phyloP scores from a whole-genome alignment of 2,888 invertebrate genomes.

The Dicyrtomina minuta region DNA sequence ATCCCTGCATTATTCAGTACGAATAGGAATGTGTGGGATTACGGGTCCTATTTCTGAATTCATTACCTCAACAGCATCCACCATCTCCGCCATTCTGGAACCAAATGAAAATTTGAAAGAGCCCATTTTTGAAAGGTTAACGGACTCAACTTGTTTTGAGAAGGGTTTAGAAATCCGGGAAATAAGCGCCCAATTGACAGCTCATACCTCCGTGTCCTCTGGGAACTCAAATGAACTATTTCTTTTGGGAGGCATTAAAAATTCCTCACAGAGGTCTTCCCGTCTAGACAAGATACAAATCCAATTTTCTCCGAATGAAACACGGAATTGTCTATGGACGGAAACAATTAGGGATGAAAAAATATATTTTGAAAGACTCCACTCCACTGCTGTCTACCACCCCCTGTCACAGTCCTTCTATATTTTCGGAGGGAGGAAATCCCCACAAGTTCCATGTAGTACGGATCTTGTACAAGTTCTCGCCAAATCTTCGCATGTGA shows the following conservation, averaged over 20 bases:
- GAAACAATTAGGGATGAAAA: conserved; percentile 21
- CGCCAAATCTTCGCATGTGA: conserved; percentile 29
- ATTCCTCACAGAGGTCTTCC: conserved; percentile 1
- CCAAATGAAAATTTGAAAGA: too few species aligned
- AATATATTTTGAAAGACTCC: conserved; percentile 21
- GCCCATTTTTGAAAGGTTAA: too few species aligned
- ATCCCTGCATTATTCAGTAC: conserved; percentile 49
- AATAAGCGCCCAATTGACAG: not conserved
- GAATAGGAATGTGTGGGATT: conserved; percentile 43
- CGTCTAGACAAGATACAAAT: conserved; percentile 4
- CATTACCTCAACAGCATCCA: not conserved
- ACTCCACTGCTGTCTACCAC: conserved; percentile 19
- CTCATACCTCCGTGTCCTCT: conserved; percentile 12
- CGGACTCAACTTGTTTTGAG: not conserved
- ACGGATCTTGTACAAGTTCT: conserved; percentile 45
- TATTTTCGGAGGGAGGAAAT: conserved; percentile 51
- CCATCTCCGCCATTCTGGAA: not conserved
- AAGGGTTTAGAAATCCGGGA: not conserved
- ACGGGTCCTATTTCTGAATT: conserved; percentile 16
- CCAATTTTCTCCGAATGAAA: too few species aligned
- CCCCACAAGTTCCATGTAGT: conserved; percentile 42
- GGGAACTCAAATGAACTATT: not conserved
- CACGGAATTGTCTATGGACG: not conserved
- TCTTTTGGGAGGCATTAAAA: conserved; percentile 10
- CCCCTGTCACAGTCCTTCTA: conserved; percentile 32